A percentile compares a stretch with the other conserved stretches of the same genome.
These are phyloP conservation scores for Sylvilagus floridanus DNA, from an alignment of 2,797 vertebrate species.

Conservation along the genomic window DNA sequence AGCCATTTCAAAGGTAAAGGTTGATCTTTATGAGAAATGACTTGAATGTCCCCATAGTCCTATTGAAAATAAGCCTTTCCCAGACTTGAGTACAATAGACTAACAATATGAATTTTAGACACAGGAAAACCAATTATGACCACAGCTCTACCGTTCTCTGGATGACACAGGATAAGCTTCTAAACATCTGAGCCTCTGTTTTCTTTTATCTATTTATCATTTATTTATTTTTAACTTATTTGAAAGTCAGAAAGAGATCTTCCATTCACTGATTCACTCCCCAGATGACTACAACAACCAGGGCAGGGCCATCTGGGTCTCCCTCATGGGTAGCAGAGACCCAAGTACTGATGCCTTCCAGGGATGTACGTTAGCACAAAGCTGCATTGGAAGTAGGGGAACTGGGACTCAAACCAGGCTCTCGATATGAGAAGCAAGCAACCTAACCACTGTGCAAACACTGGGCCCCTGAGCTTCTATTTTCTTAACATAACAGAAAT, in stretches of 20 bases:
- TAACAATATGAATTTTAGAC: conserved; percentile 39
- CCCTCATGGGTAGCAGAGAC: too few species aligned
- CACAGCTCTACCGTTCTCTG: background rate
- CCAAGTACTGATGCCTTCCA: too few species aligned
- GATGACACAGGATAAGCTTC: background rate
- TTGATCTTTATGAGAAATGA: conserved; percentile 57
- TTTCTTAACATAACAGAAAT: conserved; percentile 21
- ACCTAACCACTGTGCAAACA: too few species aligned
- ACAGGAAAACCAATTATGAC: background rate
- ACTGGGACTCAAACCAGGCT: too few species aligned
- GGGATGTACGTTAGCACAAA: too few species aligned
- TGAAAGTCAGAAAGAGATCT: too few species aligned
- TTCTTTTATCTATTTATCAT: background rate
- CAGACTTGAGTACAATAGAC: conserved; percentile 6
- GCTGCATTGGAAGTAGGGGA: too few species aligned
- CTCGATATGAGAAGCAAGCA: too few species aligned
- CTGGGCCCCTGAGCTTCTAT: background rate
- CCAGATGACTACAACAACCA: too few species aligned
- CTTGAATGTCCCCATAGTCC: background rate
- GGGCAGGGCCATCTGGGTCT: too few species aligned
- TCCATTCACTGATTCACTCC: too few species aligned
- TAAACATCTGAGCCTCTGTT: background rate
- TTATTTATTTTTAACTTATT: too few species aligned
- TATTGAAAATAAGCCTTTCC: background rate
- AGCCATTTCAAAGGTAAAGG: background rate